phyloP scores from a whole-genome alignment of 2,888 invertebrate genomes.

The Limnephilus marmoratus region DNA sequence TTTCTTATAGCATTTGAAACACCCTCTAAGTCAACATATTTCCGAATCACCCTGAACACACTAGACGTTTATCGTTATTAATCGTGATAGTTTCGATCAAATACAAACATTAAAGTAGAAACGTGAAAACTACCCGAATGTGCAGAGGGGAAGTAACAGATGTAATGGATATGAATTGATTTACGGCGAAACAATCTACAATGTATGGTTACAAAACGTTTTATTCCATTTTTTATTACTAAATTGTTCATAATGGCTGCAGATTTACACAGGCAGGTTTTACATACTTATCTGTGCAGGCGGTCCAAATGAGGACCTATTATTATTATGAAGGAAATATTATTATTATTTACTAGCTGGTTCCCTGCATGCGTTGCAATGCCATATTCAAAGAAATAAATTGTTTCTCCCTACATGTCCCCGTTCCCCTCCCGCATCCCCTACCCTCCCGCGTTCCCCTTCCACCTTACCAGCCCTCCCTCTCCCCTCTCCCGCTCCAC shows the following conservation, averaged over 20 bases:
- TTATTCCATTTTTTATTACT: background rate
- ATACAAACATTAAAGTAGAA: slow-evolving; percentile 17
- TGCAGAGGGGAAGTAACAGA: background rate
- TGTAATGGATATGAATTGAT: slow-evolving; percentile 12
- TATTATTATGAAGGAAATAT: background rate
- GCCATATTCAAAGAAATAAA: no score
- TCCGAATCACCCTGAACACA: slow-evolving; percentile 26
- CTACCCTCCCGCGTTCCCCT: no score
- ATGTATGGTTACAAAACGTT: background rate
- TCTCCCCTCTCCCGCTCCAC: no score
- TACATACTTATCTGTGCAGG: background rate
- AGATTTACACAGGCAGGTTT: background rate
- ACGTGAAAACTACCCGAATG: slow-evolving; percentile 34
- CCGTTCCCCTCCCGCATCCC: no score
- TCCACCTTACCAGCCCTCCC: no score
- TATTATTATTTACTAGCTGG: background rate
- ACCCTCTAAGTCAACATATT: slow-evolving; percentile 16
- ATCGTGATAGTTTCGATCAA: slow-evolving; percentile 52
- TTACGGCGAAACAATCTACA: background rate
- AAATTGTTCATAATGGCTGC: background rate
- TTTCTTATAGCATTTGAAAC: slow-evolving; percentile 17
- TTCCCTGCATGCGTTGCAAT: no score
- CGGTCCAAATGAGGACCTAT: background rate
- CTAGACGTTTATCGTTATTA: slow-evolving; percentile 52
- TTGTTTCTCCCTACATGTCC: no score